phyloP scores from a whole-genome alignment of 53 echinoderm and acorn worm species.

The Paelopatides confundens region DNA sequence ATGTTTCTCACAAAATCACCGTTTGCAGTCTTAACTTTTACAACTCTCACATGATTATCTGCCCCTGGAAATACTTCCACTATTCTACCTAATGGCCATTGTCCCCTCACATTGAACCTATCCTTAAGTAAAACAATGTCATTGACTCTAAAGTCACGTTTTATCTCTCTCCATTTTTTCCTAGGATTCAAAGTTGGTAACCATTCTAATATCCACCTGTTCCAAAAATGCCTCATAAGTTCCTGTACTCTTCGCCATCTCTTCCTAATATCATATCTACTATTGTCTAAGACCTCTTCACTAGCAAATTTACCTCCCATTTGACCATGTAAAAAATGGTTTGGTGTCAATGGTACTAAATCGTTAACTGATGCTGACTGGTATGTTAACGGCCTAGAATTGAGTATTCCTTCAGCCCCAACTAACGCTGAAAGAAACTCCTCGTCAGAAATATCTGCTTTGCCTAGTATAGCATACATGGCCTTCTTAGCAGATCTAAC shows the following conservation, averaged over 20 bases:
- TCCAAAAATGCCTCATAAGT: conserved; percentile 43
- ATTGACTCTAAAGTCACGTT: conserved; percentile 25
- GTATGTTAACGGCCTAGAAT: conserved; percentile 40
- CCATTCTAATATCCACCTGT: conserved; percentile 36
- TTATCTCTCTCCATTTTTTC: conserved; percentile 39
- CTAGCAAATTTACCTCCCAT: conserved; percentile 42
- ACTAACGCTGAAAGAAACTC: conserved; percentile 46
- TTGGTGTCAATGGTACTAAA: conserved; percentile 16
- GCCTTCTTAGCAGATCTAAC: conserved; percentile 31
- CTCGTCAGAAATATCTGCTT: conserved; percentile 24
- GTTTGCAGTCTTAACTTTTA: not conserved
- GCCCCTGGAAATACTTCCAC: conserved; percentile 11
- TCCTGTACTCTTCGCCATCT: conserved; percentile 27
- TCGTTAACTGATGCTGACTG: conserved; percentile 31
- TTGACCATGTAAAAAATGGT: conserved; percentile 23
- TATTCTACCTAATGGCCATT: conserved; percentile 46
- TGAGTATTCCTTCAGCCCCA: conserved; percentile 25
- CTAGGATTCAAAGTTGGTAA: conserved; percentile 13
- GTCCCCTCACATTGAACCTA: conserved; percentile 4
- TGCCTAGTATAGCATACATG: conserved; percentile 33
- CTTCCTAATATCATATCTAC: conserved; percentile 15
- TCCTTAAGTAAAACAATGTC: conserved; percentile 32
- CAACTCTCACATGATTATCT: conserved; percentile 47
- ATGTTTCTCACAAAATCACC: no score
- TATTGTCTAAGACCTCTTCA: conserved; percentile 4